Evolutionary conservation across 2,888 invertebrate genomes (phyloP), one percentile per base, ranked within the genome.

Genomic region (Caradrina kadenii): DNA sequence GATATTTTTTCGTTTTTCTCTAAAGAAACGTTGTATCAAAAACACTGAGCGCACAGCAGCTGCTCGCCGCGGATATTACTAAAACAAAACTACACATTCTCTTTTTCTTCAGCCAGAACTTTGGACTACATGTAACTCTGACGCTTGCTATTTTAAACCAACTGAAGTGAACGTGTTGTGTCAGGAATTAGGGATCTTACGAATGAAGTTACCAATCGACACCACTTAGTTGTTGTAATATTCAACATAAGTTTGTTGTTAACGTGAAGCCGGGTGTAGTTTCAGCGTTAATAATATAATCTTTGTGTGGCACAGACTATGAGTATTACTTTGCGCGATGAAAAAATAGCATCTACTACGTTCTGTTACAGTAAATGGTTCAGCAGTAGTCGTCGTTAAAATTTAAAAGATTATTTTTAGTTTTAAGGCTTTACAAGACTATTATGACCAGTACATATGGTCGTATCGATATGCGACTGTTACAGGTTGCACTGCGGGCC

Each of bases 1-100:
- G 45, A 69, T 45, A 52, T 60, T 63, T 60, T 67, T 59, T 49
- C 50, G 62, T 54, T 5, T 45, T 50, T 54, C 35, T 55, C 15
- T 39, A 63, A 55, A 49, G 55, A 35, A 59, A 26, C 26, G 56
- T 31, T 70, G 63, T 53, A 63, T 65, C 79, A 74, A 60, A 66
- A 70, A 64, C 67, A 61, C 60, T 50, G 58, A 39, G 35, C 63
- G 1, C 56, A 63, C 70, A 62, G 22, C 71, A 66, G 49, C 74
- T 73, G 72, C 64, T 60, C 39, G 68, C 58, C 50, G 64, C 65
- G 79, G 65, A 78, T 64, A 78, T 78, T 72, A 78, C 60, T 61
- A 56, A 52, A 74, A 77, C 64, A 77, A 74, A 74, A 78, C 78
- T 72, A n/a, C 31, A 19, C 79, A 15, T 54, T 76, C 26, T 60